A percentile compares a stretch with the other conserved stretches of the same genome.
These are phyloP conservation scores for Nomada ruficornis DNA, from an alignment of 2,888 invertebrate genomes.

Conservation along the genomic window DNA sequence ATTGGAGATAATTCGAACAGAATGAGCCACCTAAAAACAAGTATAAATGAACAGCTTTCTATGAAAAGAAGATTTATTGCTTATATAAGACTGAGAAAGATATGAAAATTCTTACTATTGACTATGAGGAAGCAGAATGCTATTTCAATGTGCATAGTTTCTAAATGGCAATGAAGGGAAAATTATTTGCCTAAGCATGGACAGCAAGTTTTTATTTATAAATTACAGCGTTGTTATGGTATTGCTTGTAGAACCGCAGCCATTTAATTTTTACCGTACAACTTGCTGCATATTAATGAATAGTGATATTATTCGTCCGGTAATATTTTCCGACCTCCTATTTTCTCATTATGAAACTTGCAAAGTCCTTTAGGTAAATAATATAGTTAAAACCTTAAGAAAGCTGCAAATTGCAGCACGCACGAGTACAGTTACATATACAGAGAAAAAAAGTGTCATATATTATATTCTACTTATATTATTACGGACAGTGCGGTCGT, in stretches of 20 bases:
- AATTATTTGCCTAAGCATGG: conserved; percentile 65
- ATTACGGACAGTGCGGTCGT: conserved; percentile 54
- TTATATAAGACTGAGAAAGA: conserved; percentile 72
- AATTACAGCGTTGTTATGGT: conserved; percentile 7
- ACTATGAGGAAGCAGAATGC: conserved; percentile 53
- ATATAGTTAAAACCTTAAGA: conserved; percentile 33
- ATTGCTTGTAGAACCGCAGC: conserved; percentile 16
- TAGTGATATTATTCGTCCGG: conserved; percentile 1
- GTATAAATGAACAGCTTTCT: conserved; percentile 62
- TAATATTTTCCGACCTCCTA: conserved; percentile 14
- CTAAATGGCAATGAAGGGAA: conserved; percentile 49
- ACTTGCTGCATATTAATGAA: neutral
- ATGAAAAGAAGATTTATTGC: conserved; percentile 62
- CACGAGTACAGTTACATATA: conserved; percentile 57
- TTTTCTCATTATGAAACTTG: conserved; percentile 41
- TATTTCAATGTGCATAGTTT: conserved; percentile 59
- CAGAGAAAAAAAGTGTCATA: conserved; percentile 54
- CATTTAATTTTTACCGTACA: conserved; percentile 11
- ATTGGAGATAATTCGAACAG: conserved; percentile 29
- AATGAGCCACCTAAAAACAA: conserved; percentile 40
- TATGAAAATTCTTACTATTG: conserved; percentile 66
- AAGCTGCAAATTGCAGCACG: conserved; percentile 49
- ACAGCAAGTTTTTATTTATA: conserved; percentile 53
- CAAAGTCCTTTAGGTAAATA: conserved; percentile 57
- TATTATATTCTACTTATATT: conserved; percentile 65